Percentiles rank a stretch among this genome's conserved stretches.
Conservation (phyloP, 2,888 invertebrate genomes). For the Drosophila peninsularis region DNA sequence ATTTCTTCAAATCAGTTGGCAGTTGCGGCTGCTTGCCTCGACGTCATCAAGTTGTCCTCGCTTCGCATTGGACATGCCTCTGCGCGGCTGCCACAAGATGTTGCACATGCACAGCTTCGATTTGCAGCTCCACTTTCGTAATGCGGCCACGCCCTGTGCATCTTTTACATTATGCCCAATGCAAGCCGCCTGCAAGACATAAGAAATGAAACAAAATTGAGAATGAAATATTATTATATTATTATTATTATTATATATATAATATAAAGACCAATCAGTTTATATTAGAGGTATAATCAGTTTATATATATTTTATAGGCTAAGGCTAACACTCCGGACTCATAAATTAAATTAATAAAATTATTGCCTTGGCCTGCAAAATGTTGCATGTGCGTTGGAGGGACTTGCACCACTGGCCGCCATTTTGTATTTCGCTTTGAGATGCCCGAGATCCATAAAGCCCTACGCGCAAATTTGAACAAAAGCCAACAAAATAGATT, state of each 20-base stretch:
- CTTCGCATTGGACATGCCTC: slow-evolving; percentile 36
- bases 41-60: slow-evolving; percentile 29
- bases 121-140: slow-evolving; percentile 44
- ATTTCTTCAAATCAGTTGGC: slow-evolving; percentile 57
- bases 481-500: not conserved
- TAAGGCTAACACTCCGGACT: no score
- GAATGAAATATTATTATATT: not conserved
- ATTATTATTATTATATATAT: no score
- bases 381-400: not conserved
- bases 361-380: not conserved
- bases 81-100: slow-evolving; percentile 50
- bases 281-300: no score
- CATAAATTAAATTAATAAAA: no score
- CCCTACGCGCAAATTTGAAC: no score
- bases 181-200: slow-evolving; percentile 58
- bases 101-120: slow-evolving; percentile 43
- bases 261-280: not conserved
- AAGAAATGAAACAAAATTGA: slow-evolving; percentile 6
- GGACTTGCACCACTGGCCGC: not conserved
- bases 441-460: not conserved
- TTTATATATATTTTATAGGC: no score
- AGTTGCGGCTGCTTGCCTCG: slow-evolving; percentile 26
- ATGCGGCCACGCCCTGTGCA: slow-evolving; percentile 53
- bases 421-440: not conserved
- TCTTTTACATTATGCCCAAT: slow-evolving; percentile 66